These are phyloP conservation scores for Listronotus bonariensis DNA, from an alignment of 1,140 invertebrate genomes.

Conservation along the genomic window DNA sequence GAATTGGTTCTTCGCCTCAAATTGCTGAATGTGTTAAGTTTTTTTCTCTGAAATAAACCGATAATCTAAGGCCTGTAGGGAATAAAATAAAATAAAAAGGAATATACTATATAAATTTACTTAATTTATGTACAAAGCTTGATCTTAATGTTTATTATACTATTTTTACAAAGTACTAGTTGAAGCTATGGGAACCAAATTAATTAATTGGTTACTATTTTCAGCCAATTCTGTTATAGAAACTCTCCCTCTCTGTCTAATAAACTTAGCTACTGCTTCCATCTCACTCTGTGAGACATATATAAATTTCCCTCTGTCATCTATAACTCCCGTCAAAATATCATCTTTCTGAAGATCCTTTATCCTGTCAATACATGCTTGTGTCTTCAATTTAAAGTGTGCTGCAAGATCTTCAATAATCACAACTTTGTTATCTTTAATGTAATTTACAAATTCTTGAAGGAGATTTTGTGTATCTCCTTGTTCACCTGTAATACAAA, in stretches of 20 bases:
- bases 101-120: too few species aligned
- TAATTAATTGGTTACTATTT: slow-evolving; percentile 92
- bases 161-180: slow-evolving; percentile 50
- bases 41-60: too few species aligned
- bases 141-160: neutral
- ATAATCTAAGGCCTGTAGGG: too few species aligned
- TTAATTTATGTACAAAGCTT: slow-evolving; percentile 22
- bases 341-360: slow-evolving; percentile 82
- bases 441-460: slow-evolving; percentile 79
- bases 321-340: slow-evolving; percentile 90
- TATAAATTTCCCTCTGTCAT: slow-evolving; percentile 99
- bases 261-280: slow-evolving; percentile 92
- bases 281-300: slow-evolving; percentile 93
- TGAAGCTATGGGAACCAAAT: slow-evolving; percentile 66
- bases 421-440: slow-evolving; percentile 92
- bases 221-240: slow-evolving; percentile 93
- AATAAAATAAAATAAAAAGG: too few species aligned
- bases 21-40: too few species aligned
- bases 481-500: slow-evolving; percentile 57
- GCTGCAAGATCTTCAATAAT: slow-evolving; percentile 91
- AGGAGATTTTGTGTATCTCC: slow-evolving; percentile 72
- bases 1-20: too few species aligned
- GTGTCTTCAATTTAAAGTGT: slow-evolving; percentile 92
- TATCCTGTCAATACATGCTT: slow-evolving; percentile 84
- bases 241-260: slow-evolving; percentile 92